A percentile compares a stretch with the other conserved stretches of the same genome.
Conservation (phyloP, 2,113 vertebrate genomes). For the Lophotis ruficrista region DNA sequence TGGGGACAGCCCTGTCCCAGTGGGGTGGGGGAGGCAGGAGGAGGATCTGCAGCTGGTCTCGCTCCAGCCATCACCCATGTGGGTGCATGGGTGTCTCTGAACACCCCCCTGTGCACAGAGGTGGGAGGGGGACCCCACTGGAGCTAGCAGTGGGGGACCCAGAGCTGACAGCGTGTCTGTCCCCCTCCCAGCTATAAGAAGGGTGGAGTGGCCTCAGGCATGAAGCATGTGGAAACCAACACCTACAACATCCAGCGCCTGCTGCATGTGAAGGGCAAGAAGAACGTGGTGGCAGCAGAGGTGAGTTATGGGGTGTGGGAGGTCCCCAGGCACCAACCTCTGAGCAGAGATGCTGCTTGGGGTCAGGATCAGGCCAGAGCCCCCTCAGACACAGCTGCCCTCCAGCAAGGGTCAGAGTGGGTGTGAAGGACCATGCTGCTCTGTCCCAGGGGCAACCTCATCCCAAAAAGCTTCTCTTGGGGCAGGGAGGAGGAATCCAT, state of each 20-base stretch:
- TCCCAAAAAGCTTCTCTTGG: background rate
- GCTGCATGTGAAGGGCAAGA: slow-evolving; percentile 87
- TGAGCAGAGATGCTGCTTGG: background rate
- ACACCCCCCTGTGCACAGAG: too few relatives aligned
- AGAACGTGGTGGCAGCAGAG: slow-evolving; percentile 83
- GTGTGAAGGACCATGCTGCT: background rate
- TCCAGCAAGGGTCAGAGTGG: background rate
- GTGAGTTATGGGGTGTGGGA: slow-evolving; percentile 49
- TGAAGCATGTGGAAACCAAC: slow-evolving; percentile 86
- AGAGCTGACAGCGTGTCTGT: background rate
- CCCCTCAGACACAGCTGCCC: background rate
- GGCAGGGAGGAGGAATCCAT: background rate
- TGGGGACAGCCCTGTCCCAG: background rate
- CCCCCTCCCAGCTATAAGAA: slow-evolving; percentile 77
- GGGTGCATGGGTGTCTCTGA: fast-evolving
- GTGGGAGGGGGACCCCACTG: background rate
- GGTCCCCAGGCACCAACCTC: background rate
- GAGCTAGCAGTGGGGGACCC: background rate
- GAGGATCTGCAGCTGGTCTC: background rate
- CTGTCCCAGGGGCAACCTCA: background rate
- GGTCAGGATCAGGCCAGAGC: background rate
- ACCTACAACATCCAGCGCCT: slow-evolving; percentile 78
- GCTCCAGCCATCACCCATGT: background rate
- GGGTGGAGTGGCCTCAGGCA: slow-evolving; percentile 83
- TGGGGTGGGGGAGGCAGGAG: background rate